Conservation (phyloP, 2,113 vertebrate genomes). For the Mormoops blainvillei region DNA sequence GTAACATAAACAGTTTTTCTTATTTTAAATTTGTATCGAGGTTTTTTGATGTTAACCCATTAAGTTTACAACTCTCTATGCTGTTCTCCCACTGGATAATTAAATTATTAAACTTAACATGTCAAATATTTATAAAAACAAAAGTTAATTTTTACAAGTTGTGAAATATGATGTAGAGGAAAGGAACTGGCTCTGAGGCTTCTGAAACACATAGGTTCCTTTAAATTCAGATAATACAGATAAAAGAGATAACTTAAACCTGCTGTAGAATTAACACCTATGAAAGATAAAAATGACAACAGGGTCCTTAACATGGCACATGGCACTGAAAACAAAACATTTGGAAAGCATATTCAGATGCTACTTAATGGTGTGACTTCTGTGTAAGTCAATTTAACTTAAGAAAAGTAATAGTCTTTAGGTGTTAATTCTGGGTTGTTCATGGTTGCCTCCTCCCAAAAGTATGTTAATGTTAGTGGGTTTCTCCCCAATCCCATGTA, state of each 20-base stretch:
- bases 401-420: constrained; percentile 25
- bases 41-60: constrained; percentile 17
- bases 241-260: neutral
- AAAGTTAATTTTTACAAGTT: constrained; percentile 33
- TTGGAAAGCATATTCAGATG: neutral
- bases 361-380: neutral
- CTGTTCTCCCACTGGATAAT: neutral
- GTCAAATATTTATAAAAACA: constrained; percentile 32
- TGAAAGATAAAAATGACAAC: neutral
- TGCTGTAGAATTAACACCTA: neutral
- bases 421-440: neutral
- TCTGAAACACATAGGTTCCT: neutral
- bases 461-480: neutral
- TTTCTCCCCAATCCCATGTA: neutral
- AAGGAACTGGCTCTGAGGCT: neutral
- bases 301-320: neutral
- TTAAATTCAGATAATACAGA: neutral
- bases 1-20: neutral
- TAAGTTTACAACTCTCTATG: neutral
- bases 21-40: constrained; percentile 36
- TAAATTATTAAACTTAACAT: constrained; percentile 27
- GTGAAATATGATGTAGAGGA: neutral
- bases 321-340: neutral
- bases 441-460: neutral
- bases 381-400: constrained; percentile 16